Percentiles rank a stretch among this genome's conserved stretches.
phyloP scores from a whole-genome alignment of 1,140 invertebrate species.

The Amyelois transitella region DNA sequence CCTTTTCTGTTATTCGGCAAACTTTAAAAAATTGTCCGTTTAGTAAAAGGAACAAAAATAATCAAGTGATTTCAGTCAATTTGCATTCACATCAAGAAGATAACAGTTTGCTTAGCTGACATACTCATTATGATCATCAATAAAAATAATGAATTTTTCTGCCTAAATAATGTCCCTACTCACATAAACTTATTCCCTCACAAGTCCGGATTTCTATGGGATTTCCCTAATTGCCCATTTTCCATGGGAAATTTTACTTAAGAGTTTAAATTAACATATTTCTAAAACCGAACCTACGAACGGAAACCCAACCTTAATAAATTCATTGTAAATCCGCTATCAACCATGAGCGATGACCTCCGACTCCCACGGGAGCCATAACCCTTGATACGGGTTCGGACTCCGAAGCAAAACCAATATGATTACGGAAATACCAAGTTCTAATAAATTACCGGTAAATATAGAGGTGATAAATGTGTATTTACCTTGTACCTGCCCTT shows the following conservation, averaged over 20 bases:
- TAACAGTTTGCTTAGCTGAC: too few species aligned
- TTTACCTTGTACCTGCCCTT: not conserved
- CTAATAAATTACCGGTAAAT: not conserved
- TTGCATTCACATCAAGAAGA: not conserved
- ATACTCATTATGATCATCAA: too few species aligned
- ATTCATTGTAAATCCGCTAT: not conserved
- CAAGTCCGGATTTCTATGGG: too few species aligned
- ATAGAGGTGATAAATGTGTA: not conserved
- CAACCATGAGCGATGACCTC: conserved; percentile 1
- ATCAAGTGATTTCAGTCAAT: not conserved
- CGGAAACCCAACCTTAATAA: not conserved
- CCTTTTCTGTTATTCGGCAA: too few species aligned
- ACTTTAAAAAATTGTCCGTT: too few species aligned
- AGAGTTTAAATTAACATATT: not conserved
- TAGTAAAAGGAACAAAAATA: not conserved
- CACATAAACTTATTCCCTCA: too few species aligned
- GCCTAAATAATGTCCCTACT: too few species aligned
- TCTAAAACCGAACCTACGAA: not conserved
- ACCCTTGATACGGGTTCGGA: conserved; percentile 1
- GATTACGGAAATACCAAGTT: not conserved
- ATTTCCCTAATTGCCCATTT: too few species aligned
- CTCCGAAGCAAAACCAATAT: conserved; percentile 1
- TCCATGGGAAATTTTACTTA: not conserved
- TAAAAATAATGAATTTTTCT: too few species aligned
- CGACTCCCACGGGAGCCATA: not conserved